Percentiles rank a stretch among this genome's conserved stretches.
Evolutionary conservation across 2,888 invertebrate genomes (phyloP).

Genomic region (Amiota communis): DNA sequence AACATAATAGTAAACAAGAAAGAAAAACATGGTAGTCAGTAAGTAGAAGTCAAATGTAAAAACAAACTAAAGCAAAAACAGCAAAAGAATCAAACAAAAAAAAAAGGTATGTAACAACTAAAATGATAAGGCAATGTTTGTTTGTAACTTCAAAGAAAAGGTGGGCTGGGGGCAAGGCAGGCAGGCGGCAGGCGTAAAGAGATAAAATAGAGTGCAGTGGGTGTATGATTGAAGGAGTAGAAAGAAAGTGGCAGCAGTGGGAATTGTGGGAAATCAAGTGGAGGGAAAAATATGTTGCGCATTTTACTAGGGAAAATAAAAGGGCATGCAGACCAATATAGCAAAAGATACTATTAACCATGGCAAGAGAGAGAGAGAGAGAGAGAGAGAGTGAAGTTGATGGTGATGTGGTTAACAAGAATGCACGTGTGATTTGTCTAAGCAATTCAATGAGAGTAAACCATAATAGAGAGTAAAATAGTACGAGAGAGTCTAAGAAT

Average conservation of each 20-base stretch:
- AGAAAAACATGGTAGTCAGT: neutral
- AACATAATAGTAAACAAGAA: slow-evolving; percentile 44
- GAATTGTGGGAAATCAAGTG: neutral
- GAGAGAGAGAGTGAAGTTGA: slow-evolving; percentile 28
- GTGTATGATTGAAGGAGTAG: slow-evolving; percentile 16
- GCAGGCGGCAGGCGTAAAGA: slow-evolving; percentile 11
- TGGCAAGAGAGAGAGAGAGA: slow-evolving; percentile 21
- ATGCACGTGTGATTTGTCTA: slow-evolving; percentile 1
- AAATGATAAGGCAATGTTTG: neutral
- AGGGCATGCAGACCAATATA: slow-evolving; percentile 13
- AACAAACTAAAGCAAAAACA: slow-evolving; percentile 2
- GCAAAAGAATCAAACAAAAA: slow-evolving; percentile 48
- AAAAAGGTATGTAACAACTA: slow-evolving; percentile 2
- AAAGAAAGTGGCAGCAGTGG: neutral
- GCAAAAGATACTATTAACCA: slow-evolving; percentile 24
- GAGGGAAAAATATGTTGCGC: slow-evolving; percentile 65
- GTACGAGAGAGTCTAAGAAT: slow-evolving; percentile 9
- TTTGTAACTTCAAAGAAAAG: neutral
- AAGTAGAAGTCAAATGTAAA: slow-evolving; percentile 8
- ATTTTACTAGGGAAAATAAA: slow-evolving; percentile 48
- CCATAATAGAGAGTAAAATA: slow-evolving; percentile 36
- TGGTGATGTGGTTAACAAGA: neutral
- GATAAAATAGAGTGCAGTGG: slow-evolving; percentile 27
- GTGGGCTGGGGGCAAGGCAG: neutral
- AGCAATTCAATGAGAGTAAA: neutral